Evolutionary conservation across 2,888 invertebrate species (phyloP), one percentile per base, ranked within the genome.

Genomic region (Caenorhabditis sp.): DNA sequence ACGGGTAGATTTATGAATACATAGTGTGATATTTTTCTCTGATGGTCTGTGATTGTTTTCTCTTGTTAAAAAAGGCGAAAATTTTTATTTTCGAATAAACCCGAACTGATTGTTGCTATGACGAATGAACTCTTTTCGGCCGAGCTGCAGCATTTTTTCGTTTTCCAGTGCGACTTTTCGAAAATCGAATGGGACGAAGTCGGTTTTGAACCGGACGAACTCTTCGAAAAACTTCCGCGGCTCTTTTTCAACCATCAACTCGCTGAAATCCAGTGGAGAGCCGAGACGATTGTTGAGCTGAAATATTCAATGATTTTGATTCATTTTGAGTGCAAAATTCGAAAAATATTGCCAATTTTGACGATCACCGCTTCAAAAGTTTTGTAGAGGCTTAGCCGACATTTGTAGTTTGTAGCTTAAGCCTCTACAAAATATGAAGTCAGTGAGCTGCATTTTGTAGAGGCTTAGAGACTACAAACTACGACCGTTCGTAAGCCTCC

Each of bases 211-310:
- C 28, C 69, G 69, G 16, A 51, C 16, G n/a, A 61, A 69, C 22
- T 77, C 69, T 19, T 69, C 38, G 10, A 77, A 19, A 61, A 77
- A n/a, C 54, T 63, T 61, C 41, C 54, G 61, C 31, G 77, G 59
- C 14, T 77, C 24, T 24, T 63, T 69, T 59, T 77, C 77, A 0
- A 41, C n/a, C 69, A 77, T 70, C 19, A 77, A 22, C 16, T 77
- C 77, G 63, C 35, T 28, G 63, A 77, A 70, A 24, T 77, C 77
- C 14, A 77, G 22, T n/a, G 70, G 77, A 1, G 77, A 69, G 22
- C 69, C 77, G 61, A 63, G 44, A 6, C 6, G 24, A 54, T 77
- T 22, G 44, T 77, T 77, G 0, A 66, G 19, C 75, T 75, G 75
- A 35, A 75, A 58, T n/a, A 31, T 56, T 26, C n/a, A n/a, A n/a